These are phyloP conservation scores for Callipepla californica DNA, from an alignment of 2,113 vertebrate species.

Conservation along the genomic window DNA sequence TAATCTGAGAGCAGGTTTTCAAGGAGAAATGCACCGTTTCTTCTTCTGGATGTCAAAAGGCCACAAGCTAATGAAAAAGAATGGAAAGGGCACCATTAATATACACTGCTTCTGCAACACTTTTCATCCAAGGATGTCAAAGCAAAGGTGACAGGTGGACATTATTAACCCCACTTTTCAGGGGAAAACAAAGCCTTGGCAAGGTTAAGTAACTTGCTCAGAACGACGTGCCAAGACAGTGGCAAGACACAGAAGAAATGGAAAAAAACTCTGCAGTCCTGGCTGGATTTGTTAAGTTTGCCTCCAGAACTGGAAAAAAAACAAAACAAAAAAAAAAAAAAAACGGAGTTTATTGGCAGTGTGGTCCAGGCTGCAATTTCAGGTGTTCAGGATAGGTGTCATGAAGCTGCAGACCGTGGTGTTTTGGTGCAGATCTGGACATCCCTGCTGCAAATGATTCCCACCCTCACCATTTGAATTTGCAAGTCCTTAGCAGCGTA, in stretches of 20 bases:
- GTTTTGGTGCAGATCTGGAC: background rate
- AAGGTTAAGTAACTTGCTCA: constrained; percentile 55
- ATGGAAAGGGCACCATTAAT: constrained; percentile 26
- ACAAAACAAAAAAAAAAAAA: background rate
- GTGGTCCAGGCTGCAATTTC: background rate
- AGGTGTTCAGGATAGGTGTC: background rate
- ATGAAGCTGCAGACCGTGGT: rapidly evolving
- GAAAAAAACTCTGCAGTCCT: background rate
- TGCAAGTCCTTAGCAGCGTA: background rate
- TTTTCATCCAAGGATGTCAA: constrained; percentile 48
- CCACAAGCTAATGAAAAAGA: constrained; percentile 57
- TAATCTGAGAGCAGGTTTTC: constrained; percentile 29
- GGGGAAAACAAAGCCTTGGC: constrained; percentile 17
- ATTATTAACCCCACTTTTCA: constrained; percentile 60
- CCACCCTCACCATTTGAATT: background rate
- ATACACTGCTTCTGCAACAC: constrained; percentile 18
- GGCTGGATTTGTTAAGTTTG: background rate
- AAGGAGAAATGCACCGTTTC: constrained; percentile 42
- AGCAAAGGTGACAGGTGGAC: constrained; percentile 7
- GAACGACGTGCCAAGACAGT: background rate
- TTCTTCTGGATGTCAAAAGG: constrained; percentile 56
- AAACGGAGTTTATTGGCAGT: background rate
- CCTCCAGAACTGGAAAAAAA: background rate
- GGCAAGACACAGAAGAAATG: background rate
- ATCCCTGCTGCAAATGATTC: background rate